Evolutionary conservation across 2,113 vertebrate species (phyloP), one percentile per base, ranked within the genome.

Genomic region (Etheostoma cragini): DNA sequence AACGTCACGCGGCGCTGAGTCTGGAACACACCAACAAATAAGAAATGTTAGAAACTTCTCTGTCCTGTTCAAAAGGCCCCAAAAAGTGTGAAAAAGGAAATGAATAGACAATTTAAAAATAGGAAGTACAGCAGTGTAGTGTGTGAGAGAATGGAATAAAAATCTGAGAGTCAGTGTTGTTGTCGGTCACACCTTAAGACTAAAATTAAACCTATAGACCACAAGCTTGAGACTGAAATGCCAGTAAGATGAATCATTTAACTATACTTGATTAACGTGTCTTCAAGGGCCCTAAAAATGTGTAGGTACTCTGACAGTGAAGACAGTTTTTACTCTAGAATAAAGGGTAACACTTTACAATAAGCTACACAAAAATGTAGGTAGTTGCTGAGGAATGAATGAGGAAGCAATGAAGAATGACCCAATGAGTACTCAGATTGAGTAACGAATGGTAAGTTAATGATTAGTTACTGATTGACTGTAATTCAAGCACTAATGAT

Each of bases 1-100:
- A 99, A 99, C 6, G 98, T 99, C 91, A 99, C 98, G 1, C 95
- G 97, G 53, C 97, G 96, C 92, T 99, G 98, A 42, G 96, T 96
- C 97, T 98, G 90, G 74, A 72, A 50, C 60, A 84, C 45, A 83
- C 19, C 42, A 61, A 84, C 50, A 83, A 52, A 87, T 35, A 86
- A 61, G 26, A 75, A 35, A 49, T 8, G 45, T 81, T 24, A 79
- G 24, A 71, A 67, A 81, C 7, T 0, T 6, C 5, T 0, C 6
- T 52, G 33, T 38, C 13, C 53, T 60, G 58, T 78, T 66, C 15
- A 38, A 57, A 73, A 71, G 24, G 4, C 24, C 1, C 0, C 0
- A 4, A 24, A 57, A 70, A 5, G 6, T 15, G 12, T 3, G 22
- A 0, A 38, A 35, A 2, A 17, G 13, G 2, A 50, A 54, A 54